Conservation (phyloP, 2,888 invertebrate species). For the Scaptodrosophila latifasciaeformis region DNA sequence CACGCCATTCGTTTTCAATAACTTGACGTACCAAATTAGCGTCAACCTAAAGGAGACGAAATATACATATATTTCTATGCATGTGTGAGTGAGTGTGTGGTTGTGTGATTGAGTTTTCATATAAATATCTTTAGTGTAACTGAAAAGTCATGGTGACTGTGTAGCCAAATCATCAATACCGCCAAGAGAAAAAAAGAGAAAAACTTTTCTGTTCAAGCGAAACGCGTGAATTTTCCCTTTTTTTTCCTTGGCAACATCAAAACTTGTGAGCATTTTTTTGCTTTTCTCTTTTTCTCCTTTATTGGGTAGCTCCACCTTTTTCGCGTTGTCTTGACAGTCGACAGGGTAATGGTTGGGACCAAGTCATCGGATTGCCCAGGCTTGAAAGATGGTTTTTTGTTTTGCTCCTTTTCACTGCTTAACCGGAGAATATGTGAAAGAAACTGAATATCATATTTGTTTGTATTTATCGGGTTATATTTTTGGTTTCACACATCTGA, state of each 20-base stretch:
- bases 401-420: too few species aligned
- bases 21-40: slow-evolving; percentile 53
- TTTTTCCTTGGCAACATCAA: not conserved
- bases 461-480: too few species aligned
- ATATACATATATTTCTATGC: slow-evolving; percentile 30
- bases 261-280: too few species aligned
- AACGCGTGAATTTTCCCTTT: too few species aligned
- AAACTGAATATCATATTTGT: too few species aligned
- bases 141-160: slow-evolving; percentile 59
- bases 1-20: slow-evolving; percentile 67
- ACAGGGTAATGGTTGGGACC: too few species aligned
- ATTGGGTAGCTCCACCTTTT: slow-evolving; percentile 63
- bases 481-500: too few species aligned
- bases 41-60: slow-evolving; percentile 10
- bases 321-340: slow-evolving; percentile 40
- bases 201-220: too few species aligned
- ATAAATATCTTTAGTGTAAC: slow-evolving; percentile 19
- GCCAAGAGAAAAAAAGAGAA: not conserved
- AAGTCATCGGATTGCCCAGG: too few species aligned
- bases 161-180: slow-evolving; percentile 37
- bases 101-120: not conserved
- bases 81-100: not conserved
- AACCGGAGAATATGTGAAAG: too few species aligned
- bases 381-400: too few species aligned
- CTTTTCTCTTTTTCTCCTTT: too few species aligned